These are phyloP conservation scores for Glyphotaelius pellucidus DNA, from an alignment of 2,888 invertebrate species.

Conservation along the genomic window DNA sequence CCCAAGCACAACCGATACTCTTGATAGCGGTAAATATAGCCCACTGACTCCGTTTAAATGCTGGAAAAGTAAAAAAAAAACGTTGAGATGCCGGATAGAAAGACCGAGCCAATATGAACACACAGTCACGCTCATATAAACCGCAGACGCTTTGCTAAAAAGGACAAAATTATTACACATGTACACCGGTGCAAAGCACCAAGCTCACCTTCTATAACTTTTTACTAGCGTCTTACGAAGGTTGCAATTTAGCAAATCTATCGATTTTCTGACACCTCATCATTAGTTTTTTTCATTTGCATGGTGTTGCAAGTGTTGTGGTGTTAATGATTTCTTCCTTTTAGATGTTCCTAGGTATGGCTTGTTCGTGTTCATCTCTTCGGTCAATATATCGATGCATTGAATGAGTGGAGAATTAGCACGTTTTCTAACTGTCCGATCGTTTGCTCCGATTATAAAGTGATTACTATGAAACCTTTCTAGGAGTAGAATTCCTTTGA, in stretches of 20 bases:
- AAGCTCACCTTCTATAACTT: not conserved
- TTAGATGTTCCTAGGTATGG: not conserved
- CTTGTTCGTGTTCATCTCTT: not conserved
- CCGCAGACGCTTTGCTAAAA: not conserved
- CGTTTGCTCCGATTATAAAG: not conserved
- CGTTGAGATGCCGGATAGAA: slow-evolving; percentile 9
- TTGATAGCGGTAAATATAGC: slow-evolving; percentile 19
- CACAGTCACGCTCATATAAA: not conserved
- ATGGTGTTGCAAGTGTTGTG: not conserved
- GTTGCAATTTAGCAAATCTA: not conserved
- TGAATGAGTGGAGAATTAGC: not conserved
- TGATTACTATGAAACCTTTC: not conserved
- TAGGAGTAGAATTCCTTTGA: not conserved
- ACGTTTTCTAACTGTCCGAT: not conserved
- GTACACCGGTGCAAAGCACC: not conserved
- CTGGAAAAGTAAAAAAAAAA: slow-evolving; percentile 6
- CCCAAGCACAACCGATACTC: not conserved
- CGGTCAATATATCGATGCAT: not conserved
- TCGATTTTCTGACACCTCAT: not conserved
- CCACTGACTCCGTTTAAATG: slow-evolving; percentile 32
- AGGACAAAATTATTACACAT: not conserved
- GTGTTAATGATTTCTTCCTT: not conserved
- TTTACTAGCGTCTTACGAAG: not conserved
- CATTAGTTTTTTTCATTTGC: not conserved
- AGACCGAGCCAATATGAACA: not conserved